Base-by-base conservation (phyloP, 1,140 invertebrate species). In the Drosophila murphyi region DNA sequence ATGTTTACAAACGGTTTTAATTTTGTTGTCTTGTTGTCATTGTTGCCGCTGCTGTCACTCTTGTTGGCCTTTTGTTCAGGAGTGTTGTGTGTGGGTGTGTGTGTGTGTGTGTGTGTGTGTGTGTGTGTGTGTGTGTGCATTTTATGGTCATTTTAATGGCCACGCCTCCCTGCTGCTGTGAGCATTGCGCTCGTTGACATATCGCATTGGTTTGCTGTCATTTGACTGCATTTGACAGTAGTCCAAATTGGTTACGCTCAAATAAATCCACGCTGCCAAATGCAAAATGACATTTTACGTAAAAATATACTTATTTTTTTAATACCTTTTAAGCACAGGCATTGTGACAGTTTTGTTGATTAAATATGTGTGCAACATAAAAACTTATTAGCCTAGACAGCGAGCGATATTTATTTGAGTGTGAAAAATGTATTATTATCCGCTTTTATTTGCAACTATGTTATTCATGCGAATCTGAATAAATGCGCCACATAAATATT, bases 161-260 rank as follows among this genome's bases (percentile, higher is more conserved):
- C 32, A 45, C 57, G 3, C 52, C 52, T 35, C 8, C 41, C 41
- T 56, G 37, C 59, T 43, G 41, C 39, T 48, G 10, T 37, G 56
- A 35, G 41, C 8, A 34, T 64, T 32, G 41, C 8, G 55, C 47
- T 29, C 57, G 72, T 75, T 75, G 72, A 76, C 72, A 72, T 76
- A 72, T 75, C 72, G 57, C 56, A 74, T 69, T 68, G 10, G 57
- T 48, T 56, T 68, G 57, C 50, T 68, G 57, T 51, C 72, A 85
- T 76, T 74, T 45, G 68, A 80, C 71, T 82, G 76, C 73, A 76
- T 79, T 74, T 72, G 61, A 76, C 72, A 78, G 54, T 76, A 43
- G 45, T 76, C 59, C 52, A 76, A 64, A 56, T 47, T 76, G 67
- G 62, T 68, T 81, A 50, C 43, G 54, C 39, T 29, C 8, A 81